Conservation (phyloP, 2,797 vertebrate species). For the Dendrocincla tyrannina region DNA sequence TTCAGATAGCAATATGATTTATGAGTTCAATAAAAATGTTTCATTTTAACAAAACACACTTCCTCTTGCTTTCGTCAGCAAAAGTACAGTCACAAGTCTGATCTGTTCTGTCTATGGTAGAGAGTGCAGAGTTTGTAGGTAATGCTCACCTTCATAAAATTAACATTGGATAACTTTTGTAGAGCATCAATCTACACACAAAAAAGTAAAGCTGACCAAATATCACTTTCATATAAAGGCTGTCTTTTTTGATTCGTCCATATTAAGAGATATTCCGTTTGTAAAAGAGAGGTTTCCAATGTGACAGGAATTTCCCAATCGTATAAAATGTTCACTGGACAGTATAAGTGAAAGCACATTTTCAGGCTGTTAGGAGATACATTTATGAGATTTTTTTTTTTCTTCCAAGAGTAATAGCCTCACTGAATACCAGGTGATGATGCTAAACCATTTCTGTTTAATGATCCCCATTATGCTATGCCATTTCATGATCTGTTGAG, state of each 20-base stretch:
- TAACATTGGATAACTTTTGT: not conserved
- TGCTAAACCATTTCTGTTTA: slow-evolving; percentile 1
- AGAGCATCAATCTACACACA: not conserved
- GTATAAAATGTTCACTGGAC: not conserved
- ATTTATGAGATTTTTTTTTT: not conserved
- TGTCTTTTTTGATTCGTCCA: not conserved
- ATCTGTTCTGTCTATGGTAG: not conserved
- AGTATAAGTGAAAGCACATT: slow-evolving; percentile 16
- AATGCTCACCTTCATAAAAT: not conserved
- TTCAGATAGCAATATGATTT: not conserved
- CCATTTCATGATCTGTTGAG: slow-evolving; percentile 40
- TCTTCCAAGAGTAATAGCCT: not conserved
- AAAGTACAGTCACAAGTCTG: not conserved
- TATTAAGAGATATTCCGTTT: not conserved
- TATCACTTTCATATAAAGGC: not conserved
- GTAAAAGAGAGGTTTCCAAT: not conserved
- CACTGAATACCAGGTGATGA: not conserved
- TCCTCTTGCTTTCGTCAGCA: not conserved
- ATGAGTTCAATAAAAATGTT: not conserved
- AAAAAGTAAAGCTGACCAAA: not conserved
- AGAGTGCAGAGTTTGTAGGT: not conserved
- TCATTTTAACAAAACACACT: not conserved
- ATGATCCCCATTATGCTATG: not conserved
- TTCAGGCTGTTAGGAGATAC: not conserved
- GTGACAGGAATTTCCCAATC: not conserved